Conservation (phyloP, 2,888 invertebrate species). For the Aleiodes leptofemur region DNA sequence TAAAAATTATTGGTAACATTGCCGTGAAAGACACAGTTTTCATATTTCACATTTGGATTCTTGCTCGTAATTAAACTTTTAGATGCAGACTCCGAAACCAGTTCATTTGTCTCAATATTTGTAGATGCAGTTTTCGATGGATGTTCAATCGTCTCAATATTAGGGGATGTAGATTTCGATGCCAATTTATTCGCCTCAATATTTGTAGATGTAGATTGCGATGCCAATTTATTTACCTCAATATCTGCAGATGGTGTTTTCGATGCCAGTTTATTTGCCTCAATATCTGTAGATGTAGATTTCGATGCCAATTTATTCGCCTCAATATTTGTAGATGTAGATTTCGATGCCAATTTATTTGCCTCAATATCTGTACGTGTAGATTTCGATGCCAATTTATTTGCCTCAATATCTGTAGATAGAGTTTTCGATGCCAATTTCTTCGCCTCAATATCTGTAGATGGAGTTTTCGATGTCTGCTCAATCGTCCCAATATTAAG, state of each 20-base stretch:
- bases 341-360: conserved; percentile 33
- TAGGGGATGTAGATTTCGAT: conserved; percentile 23
- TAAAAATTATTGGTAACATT: conserved; percentile 46
- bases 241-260: conserved; percentile 26
- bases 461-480: background rate
- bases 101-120: too few species aligned
- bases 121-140: too few species aligned
- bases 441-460: conserved; percentile 25
- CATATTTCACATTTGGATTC: conserved; percentile 38
- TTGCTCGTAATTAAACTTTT: conserved; percentile 35
- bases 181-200: conserved; percentile 26
- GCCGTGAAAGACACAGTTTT: conserved; percentile 47
- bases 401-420: conserved; percentile 13
- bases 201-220: conserved; percentile 5
- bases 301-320: background rate
- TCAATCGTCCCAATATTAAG: too few species aligned
- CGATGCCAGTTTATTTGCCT: conserved; percentile 23
- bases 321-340: background rate
- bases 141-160: background rate
- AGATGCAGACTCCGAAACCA: background rate
- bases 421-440: conserved; percentile 33
- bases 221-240: conserved; percentile 22
- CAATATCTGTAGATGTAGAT: conserved; percentile 11
- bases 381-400: conserved; percentile 14
- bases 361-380: conserved; percentile 17